phyloP scores from a whole-genome alignment of 2,797 vertebrate species.

The Helicolenus hilgendorfi region DNA sequence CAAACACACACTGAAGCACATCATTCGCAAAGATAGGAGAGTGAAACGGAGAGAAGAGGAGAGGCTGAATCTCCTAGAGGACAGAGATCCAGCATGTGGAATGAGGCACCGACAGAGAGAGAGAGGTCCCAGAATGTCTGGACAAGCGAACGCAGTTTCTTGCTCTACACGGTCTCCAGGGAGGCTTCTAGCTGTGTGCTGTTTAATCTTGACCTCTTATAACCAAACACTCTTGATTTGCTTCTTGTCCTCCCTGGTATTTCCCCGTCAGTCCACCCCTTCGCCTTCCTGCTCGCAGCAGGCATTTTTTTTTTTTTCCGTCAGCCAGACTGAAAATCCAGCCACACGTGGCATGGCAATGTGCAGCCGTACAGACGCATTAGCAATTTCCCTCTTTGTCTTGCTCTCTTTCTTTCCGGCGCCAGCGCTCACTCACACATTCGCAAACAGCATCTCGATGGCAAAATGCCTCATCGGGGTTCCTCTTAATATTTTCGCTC shows the following conservation, averaged over 20 bases:
- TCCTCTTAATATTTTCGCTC: neutral
- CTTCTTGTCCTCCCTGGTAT: neutral
- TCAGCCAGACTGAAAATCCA: conserved; percentile 11
- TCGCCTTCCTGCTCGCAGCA: neutral
- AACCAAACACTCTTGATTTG: neutral
- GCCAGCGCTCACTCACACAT: neutral
- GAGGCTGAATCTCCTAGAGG: neutral
- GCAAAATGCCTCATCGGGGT: neutral
- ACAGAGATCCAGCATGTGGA: neutral
- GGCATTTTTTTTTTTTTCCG: neutral
- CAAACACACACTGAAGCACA: neutral
- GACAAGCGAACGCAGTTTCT: conserved; percentile 6
- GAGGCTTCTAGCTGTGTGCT: conserved; percentile 21
- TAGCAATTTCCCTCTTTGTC: neutral
- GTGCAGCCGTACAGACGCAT: conserved; percentile 30
- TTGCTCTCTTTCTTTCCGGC: neutral
- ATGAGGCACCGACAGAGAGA: neutral
- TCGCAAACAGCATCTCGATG: neutral
- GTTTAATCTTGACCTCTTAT: conserved; percentile 26
- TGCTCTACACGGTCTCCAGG: conserved; percentile 40
- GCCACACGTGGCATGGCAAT: conserved; percentile 54
- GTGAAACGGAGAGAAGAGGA: neutral
- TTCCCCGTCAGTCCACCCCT: neutral
- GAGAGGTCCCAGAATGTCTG: neutral
- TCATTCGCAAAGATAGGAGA: neutral